Evolutionary conservation across 1,140 invertebrate species (phyloP), one percentile per base, ranked within the genome.

Genomic region (Bombus fervidus): DNA sequence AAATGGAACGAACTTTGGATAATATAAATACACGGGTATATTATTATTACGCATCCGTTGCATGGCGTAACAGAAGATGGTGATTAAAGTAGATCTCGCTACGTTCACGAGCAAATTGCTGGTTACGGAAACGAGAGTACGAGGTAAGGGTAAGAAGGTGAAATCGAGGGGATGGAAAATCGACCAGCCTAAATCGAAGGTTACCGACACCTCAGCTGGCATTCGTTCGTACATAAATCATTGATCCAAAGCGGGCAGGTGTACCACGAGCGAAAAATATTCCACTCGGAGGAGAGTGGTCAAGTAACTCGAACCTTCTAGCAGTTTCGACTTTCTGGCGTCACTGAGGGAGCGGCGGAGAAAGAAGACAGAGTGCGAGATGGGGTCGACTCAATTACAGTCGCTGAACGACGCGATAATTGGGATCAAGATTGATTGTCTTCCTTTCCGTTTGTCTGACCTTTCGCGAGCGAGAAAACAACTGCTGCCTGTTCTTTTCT

Each of bases 341-440:
- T 91, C 89, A 74, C 86, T 81, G 81, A 79, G 53, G 76, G 68
- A 86, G 86, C 80, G 68, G 78, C 83, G 77, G 59, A 72, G 66
- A 39, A 77, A 73, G 78, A 75, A 68, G n/a, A 47, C 74, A 76
- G 74, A 64, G 59, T 18, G 74, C 34, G 79, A 59, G 76, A 53
- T 64, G 87, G 90, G 91, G 91, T 89, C 88, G 89, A 91, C 92
- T 93, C 93, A 94, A 94, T 93, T 94, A 94, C 92, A 89, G 89
- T 87, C 80, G 87, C 87, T 92, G 91, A 94, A 92, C 91, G 93
- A 93, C 92, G 91, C 91, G 93, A 93, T 94, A 94, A 94, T 94
- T 94, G 92, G 91, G 91, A 93, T 89, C 89, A 93, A 93, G 93
- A 94, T 94, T 93, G 92, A 94, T 94, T 87, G 92, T 91, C 91